Conservation (phyloP, 2,113 vertebrate species). For the Helogale parvula region DNA sequence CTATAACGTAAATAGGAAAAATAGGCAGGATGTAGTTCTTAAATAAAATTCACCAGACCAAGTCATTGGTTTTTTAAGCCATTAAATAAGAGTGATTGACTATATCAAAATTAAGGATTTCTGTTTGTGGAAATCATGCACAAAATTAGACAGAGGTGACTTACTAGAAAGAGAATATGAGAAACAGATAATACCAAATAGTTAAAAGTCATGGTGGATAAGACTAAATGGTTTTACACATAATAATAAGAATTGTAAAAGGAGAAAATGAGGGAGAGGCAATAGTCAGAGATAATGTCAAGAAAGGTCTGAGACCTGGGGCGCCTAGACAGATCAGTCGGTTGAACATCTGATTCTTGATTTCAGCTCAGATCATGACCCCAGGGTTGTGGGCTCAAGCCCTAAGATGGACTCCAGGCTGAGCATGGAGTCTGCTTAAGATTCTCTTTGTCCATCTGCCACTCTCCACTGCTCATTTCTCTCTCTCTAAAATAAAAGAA, state of each 20-base stretch:
- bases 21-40: neutral
- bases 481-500: no score
- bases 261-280: neutral
- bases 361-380: no score
- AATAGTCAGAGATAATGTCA: neutral
- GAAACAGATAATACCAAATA: neutral
- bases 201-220: neutral
- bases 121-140: neutral
- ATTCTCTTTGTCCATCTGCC: no score
- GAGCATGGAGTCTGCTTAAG: no score
- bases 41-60: neutral
- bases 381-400: no score
- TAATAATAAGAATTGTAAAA: neutral
- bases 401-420: no score
- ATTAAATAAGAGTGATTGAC: neutral
- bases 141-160: neutral
- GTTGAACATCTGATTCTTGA: no score
- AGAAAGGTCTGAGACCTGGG: neutral
- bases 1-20: neutral
- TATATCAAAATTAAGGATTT: slow-evolving; percentile 29
- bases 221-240: neutral
- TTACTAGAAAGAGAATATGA: neutral
- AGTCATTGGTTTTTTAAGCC: neutral
- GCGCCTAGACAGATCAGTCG: no score
- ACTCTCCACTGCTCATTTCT: no score